phyloP scores from a whole-genome alignment of 2,888 invertebrate genomes.

The Ormia ochracea region DNA sequence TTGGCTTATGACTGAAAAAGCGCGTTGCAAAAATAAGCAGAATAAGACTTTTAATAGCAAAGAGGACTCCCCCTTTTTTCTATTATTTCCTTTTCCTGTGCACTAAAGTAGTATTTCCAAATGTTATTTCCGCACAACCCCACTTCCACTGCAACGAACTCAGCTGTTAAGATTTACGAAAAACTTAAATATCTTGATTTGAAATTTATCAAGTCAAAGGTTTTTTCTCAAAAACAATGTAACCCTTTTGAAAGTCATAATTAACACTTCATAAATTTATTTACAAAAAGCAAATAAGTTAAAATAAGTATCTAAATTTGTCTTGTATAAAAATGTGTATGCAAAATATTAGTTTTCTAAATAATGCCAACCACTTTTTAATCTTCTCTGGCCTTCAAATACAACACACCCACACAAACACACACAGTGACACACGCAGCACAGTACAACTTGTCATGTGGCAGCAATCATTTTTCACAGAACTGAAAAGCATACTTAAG shows the following conservation, averaged over 20 bases:
- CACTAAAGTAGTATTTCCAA: no score
- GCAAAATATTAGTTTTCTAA: conserved; percentile 57
- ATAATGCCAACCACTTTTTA: conserved; percentile 55
- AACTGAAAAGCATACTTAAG: conserved; percentile 31
- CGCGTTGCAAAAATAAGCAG: no score
- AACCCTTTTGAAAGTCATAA: conserved; percentile 35
- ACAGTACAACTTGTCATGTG: conserved; percentile 9
- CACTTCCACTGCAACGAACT: background rate
- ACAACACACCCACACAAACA: background rate
- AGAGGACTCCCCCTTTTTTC: no score
- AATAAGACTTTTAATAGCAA: no score
- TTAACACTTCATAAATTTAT: conserved; percentile 59
- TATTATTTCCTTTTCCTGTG: no score
- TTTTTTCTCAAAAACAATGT: conserved; percentile 16
- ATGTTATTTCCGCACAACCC: background rate
- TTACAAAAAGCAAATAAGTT: conserved; percentile 32
- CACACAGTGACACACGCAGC: background rate
- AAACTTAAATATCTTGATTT: background rate
- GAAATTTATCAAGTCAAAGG: background rate
- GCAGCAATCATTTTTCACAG: conserved; percentile 44
- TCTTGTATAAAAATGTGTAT: background rate
- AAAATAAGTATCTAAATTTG: conserved; percentile 30
- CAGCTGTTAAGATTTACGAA: conserved; percentile 1
- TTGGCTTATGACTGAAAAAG: no score
- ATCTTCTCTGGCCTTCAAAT: conserved; percentile 31